A percentile compares a stretch with the other conserved stretches of the same genome.
Conservation (phyloP, 2,113 vertebrate species). For the Semicossyphus pulcher region DNA sequence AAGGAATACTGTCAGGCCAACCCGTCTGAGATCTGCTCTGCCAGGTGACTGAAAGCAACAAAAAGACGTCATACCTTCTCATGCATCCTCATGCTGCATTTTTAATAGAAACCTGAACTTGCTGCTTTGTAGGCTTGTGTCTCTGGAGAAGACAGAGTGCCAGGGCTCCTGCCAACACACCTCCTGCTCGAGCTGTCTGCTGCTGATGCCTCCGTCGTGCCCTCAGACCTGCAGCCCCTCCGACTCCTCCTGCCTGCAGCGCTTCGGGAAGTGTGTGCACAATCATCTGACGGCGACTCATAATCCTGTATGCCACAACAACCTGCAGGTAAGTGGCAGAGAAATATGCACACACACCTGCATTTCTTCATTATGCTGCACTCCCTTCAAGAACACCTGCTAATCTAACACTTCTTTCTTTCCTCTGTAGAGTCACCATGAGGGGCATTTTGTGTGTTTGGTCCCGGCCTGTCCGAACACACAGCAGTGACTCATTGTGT, state of each 20-base stretch:
- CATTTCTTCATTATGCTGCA: background rate
- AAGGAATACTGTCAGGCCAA: constrained; percentile 76
- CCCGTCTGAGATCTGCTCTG: constrained; percentile 76
- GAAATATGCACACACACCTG: background rate
- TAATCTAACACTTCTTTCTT: background rate
- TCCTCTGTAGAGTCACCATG: constrained; percentile 57
- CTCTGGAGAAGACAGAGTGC: constrained; percentile 63
- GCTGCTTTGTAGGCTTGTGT: constrained; percentile 60
- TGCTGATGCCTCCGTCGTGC: constrained; percentile 71
- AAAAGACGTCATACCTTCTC: background rate
- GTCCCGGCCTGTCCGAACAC: constrained; percentile 67
- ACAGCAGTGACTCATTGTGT: constrained; percentile 18
- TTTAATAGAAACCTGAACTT: background rate
- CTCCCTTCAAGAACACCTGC: background rate
- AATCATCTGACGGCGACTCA: constrained; percentile 59
- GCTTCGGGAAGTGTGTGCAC: constrained; percentile 77
- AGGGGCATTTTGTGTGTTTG: constrained; percentile 77
- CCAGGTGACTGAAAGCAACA: constrained; percentile 58
- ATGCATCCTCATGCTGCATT: background rate
- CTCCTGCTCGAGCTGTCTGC: constrained; percentile 79
- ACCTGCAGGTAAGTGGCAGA: constrained; percentile 68
- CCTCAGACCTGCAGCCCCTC: constrained; percentile 66
- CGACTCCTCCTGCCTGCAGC: constrained; percentile 71
- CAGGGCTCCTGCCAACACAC: constrained; percentile 81
- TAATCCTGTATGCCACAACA: constrained; percentile 57